Conservation (phyloP, 2,888 invertebrate species). For the Nemotelus nigrinus region DNA sequence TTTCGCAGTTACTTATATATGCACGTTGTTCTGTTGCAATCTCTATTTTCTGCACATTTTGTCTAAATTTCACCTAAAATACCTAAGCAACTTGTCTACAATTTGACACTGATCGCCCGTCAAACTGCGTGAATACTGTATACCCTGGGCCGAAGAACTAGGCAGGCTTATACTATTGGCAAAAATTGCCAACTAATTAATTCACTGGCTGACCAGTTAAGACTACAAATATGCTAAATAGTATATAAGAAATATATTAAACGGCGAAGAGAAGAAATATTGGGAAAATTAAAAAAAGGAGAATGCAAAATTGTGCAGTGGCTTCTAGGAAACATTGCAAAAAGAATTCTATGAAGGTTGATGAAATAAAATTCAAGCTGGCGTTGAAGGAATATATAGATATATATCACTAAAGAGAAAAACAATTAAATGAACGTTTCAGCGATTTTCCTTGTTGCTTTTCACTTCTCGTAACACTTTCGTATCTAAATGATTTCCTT, state of each 20-base stretch:
- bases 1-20: no score
- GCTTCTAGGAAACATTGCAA: constrained; percentile 12
- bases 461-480: no score
- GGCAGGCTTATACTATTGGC: constrained; percentile 6
- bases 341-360: not conserved
- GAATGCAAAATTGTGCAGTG: constrained; percentile 7
- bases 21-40: no score
- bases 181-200: constrained; percentile 24
- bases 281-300: constrained; percentile 4
- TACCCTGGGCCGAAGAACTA: constrained; percentile 48
- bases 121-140: constrained; percentile 35
- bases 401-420: no score
- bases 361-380: constrained; percentile 9
- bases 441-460: no score
- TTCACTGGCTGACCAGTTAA: not conserved
- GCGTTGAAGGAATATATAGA: no score
- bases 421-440: no score
- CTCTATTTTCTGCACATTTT: no score
- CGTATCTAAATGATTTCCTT: no score
- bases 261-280: constrained; percentile 6
- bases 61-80: no score
- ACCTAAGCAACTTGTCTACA: no score
- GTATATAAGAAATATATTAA: not conserved
- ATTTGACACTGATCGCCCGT: no score
- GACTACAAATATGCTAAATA: not conserved